Percentiles rank a stretch among this genome's conserved stretches.
Evolutionary conservation across 2,113 vertebrate species (phyloP).

Genomic region (Alethe diademata): DNA sequence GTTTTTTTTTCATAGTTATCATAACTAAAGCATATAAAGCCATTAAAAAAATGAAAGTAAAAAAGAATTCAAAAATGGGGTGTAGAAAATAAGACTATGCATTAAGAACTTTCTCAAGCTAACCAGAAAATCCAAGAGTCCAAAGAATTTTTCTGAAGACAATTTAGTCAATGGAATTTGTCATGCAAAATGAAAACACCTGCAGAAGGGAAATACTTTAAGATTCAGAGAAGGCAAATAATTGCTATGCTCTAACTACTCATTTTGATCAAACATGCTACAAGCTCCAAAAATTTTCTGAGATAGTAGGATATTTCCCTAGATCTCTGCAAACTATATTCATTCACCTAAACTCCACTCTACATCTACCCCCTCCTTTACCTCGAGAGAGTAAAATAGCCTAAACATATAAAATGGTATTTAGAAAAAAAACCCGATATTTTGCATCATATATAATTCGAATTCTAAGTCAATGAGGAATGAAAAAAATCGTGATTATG

Average conservation of each 20-base stretch:
- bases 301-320: not conserved
- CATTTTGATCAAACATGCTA: not conserved
- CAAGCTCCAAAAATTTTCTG: not conserved
- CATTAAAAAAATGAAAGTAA: not conserved
- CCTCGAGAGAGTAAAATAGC: not conserved
- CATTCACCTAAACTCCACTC: not conserved
- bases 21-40: not conserved
- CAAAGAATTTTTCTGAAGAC: not conserved
- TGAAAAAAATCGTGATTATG: not conserved
- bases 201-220: not conserved
- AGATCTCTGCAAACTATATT: not conserved
- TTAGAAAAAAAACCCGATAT: not conserved
- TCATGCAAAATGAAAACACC: not conserved
- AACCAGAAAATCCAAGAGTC: not conserved
- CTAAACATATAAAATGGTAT: not conserved
- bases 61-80: accelerated
- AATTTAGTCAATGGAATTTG: not conserved
- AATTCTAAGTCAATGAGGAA: not conserved
- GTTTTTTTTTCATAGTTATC: not conserved
- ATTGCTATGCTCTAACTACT: not conserved
- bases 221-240: not conserved
- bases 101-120: not conserved
- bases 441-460: not conserved
- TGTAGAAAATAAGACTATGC: not conserved
- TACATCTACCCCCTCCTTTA: not conserved